A percentile compares a stretch with the other conserved stretches of the same genome.
Evolutionary conservation across 2,888 invertebrate genomes (phyloP).

Genomic region (Yponomeuta malinellus): DNA sequence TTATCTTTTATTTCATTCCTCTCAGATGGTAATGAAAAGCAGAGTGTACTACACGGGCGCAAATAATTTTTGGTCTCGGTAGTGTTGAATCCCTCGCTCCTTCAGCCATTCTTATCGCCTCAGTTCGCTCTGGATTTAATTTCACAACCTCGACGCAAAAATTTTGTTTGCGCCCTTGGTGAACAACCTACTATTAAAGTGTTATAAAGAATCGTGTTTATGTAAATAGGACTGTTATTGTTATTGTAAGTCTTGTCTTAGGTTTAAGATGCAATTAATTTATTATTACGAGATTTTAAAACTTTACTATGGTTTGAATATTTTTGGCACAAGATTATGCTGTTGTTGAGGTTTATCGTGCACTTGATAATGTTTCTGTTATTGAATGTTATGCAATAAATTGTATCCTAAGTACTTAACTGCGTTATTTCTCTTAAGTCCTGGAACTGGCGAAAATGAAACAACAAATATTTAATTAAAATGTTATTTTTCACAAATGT

Average conservation of each 20-base stretch:
- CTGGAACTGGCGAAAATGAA: slow-evolving; percentile 45
- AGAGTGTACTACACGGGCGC: too few species aligned
- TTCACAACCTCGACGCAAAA: too few species aligned
- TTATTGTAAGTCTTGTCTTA: background rate
- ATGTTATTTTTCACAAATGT: slow-evolving; percentile 74
- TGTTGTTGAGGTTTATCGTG: background rate
- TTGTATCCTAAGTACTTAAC: slow-evolving; percentile 15
- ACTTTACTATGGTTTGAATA: background rate
- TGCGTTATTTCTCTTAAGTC: background rate
- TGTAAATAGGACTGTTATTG: too few species aligned
- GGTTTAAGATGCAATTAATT: slow-evolving; percentile 5
- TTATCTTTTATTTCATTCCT: too few species aligned
- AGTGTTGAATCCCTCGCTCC: too few species aligned
- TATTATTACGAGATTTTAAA: slow-evolving; percentile 3
- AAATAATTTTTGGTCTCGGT: too few species aligned
- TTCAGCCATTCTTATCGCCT: too few species aligned
- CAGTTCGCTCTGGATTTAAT: too few species aligned
- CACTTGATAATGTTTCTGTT: slow-evolving; percentile 15
- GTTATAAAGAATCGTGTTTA: background rate
- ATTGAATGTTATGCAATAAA: slow-evolving; percentile 17
- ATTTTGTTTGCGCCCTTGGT: too few species aligned
- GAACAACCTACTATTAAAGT: background rate
- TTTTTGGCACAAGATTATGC: background rate
- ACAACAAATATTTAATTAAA: slow-evolving; percentile 50
- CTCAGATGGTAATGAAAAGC: too few species aligned